Base-by-base conservation (phyloP, 1,140 invertebrate species). In the Tyrophagus putrescentiae region DNA sequence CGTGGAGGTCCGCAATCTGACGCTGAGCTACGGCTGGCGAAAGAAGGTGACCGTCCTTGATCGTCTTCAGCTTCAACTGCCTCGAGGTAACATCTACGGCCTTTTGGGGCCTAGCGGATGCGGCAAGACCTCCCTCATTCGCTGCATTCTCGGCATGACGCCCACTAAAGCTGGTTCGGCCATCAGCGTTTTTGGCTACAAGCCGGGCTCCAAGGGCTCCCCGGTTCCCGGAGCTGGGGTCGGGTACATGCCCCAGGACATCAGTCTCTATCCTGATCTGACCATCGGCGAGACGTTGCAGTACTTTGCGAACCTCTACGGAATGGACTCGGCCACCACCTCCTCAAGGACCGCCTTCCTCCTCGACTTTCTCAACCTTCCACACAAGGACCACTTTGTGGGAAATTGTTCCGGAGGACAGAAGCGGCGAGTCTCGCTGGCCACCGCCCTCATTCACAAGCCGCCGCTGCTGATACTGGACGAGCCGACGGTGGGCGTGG, bases 281-380 rank as follows among this genome's bases (percentile, higher is more conserved):
- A 86, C 88, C 0, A 95, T 95, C 62, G 79, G 81, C 60, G 93
- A 97, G 70, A 95, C 90, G 0, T 84, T 96, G 80, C 81, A 85
- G 76, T 96, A 94, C 70, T 96, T 95, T 72, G 91, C 91, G n/a
- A 85, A 87, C 79, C 84, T 96, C 65, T 88, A 91, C 69, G 39
- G n/a, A 25, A 16, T 59, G 39, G 50, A 44, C 85, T 3, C 31
- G 21, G 13, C 31, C 45, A 11, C 3, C 79, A 87, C n/a, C n/a
- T n/a, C n/a, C n/a, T n/a, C n/a, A n/a, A n/a, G n/a, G 65, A 78
- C 87, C 61, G 79, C 84, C 60, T 95, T 95, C 73, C 76, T 96
- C 2, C 71, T 94, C 1, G 83, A 88, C 68, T 92, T 96, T 70
- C 76, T 93, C 4, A 84, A 90, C 71, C 73, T 93, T 63, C 87